Evolutionary conservation across 2,797 vertebrate species (phyloP).

Genomic region (Mus spretus): DNA sequence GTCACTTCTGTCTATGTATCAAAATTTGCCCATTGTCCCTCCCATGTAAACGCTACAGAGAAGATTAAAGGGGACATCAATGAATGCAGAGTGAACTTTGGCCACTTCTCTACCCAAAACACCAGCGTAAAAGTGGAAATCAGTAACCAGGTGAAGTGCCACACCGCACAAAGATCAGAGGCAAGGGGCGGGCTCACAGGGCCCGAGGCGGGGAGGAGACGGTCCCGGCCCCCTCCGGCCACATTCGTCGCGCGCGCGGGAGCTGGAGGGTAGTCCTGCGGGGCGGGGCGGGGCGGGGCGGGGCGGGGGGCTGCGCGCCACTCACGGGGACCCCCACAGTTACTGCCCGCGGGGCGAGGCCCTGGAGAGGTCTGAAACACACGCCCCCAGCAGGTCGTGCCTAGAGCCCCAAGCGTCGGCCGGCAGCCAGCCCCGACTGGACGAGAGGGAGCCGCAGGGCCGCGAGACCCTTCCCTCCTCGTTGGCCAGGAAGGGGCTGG

Average conservation of each 20-base stretch:
- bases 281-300: not conserved
- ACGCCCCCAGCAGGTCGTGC: conserved; percentile 36
- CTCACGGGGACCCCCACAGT: conserved; percentile 53
- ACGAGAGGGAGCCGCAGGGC: conserved; percentile 6
- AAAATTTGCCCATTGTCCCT: conserved; percentile 64
- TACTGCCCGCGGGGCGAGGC: conserved; percentile 63
- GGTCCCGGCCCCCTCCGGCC: not conserved
- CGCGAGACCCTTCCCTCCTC: conserved; percentile 67
- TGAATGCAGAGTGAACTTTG: conserved; percentile 77
- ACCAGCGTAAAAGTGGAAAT: conserved; percentile 85
- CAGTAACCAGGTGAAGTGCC: conserved; percentile 84
- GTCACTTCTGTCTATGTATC: conserved; percentile 63
- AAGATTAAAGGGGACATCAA: conserved; percentile 75
- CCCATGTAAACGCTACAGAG: conserved; percentile 69
- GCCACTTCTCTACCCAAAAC: conserved; percentile 82
- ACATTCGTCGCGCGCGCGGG: conserved; percentile 40
- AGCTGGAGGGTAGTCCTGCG: conserved; percentile 52
- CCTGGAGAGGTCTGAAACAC: conserved; percentile 64
- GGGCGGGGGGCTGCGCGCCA: not conserved
- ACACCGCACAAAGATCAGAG: conserved; percentile 82
- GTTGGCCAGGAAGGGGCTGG: conserved; percentile 85
- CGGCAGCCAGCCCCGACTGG: not conserved
- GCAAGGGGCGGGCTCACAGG: conserved; percentile 78
- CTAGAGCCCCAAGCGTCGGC: conserved; percentile 59
- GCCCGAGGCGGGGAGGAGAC: not conserved